phyloP scores from a whole-genome alignment of 2,113 vertebrate genomes.

The Paraplagusia blochii region DNA sequence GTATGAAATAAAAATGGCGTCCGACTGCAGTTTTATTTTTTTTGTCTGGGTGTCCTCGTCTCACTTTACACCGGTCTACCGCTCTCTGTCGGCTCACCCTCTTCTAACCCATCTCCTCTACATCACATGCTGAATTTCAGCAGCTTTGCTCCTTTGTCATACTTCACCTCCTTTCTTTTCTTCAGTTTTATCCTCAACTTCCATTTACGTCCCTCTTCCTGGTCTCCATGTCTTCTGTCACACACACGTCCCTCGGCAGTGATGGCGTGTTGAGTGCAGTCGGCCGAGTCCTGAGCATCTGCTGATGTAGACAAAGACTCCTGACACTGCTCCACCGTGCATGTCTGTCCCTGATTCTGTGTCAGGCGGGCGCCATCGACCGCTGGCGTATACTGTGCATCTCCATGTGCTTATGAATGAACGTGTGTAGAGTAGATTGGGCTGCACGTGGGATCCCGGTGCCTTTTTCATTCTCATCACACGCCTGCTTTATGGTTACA shows the following conservation, averaged over 20 bases:
- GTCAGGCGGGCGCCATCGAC: conserved; percentile 23
- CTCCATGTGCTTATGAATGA: conserved; percentile 45
- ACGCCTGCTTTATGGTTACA: conserved; percentile 18
- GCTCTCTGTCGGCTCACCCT: conserved; percentile 13
- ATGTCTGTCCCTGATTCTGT: conserved; percentile 32
- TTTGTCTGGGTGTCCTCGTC: conserved; percentile 43
- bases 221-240: conserved; percentile 17
- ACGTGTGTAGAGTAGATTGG: conserved; percentile 25
- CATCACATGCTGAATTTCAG: conserved; percentile 2
- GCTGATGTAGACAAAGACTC: conserved; percentile 55
- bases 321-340: conserved; percentile 50
- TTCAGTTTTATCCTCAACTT: conserved; percentile 6
- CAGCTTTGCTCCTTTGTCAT: conserved; percentile 9
- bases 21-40: conserved; percentile 31
- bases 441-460: conserved; percentile 27
- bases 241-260: conserved; percentile 34
- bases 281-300: conserved; percentile 60
- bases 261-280: conserved; percentile 58
- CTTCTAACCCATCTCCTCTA: conserved; percentile 3
- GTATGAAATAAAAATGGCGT: conserved; percentile 62
- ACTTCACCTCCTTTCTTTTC: conserved; percentile 5
- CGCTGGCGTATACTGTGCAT: conserved; percentile 58
- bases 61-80: conserved; percentile 55
- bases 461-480: conserved; percentile 15
- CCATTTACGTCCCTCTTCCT: conserved; percentile 37